These are phyloP conservation scores for Ametastegia equiseti DNA, from an alignment of 2,888 invertebrate genomes.

Conservation along the genomic window DNA sequence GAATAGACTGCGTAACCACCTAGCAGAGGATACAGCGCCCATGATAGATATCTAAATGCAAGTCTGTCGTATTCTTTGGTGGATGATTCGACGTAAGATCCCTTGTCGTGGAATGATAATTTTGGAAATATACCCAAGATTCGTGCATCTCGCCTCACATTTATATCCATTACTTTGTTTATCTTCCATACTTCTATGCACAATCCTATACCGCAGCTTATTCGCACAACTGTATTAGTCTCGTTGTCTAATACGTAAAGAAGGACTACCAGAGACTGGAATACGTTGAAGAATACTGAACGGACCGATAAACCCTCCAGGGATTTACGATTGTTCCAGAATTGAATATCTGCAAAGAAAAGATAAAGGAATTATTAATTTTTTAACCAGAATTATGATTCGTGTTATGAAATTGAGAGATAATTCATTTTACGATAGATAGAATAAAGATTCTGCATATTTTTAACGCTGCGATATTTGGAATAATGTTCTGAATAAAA, in stretches of 20 bases:
- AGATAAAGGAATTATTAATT: not conserved
- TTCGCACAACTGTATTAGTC: slow-evolving; percentile 96
- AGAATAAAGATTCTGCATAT: too few relatives aligned
- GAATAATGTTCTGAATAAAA: too few relatives aligned
- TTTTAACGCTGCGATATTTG: too few relatives aligned
- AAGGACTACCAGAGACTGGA: slow-evolving; percentile 96
- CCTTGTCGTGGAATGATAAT: slow-evolving; percentile 92
- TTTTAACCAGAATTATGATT: too few relatives aligned
- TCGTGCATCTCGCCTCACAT: slow-evolving; percentile 85
- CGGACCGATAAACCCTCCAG: slow-evolving; percentile 98
- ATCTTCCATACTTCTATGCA: slow-evolving; percentile 99
- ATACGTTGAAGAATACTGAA: slow-evolving; percentile 98
- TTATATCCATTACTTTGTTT: slow-evolving; percentile 94
- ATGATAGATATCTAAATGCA: slow-evolving; percentile 97
- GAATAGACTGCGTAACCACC: slow-evolving; percentile 97
- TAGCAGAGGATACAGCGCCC: slow-evolving; percentile 96
- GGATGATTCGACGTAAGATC: slow-evolving; percentile 96
- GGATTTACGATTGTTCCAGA: slow-evolving; percentile 98
- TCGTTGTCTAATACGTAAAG: slow-evolving; percentile 99
- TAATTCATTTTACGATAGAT: too few relatives aligned
- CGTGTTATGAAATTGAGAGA: too few relatives aligned
- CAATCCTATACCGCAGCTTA: slow-evolving; percentile 96
- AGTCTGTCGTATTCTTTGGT: slow-evolving; percentile 96
- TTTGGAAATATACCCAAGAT: slow-evolving; percentile 89
- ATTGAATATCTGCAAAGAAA: slow-evolving; percentile 90